These are phyloP conservation scores for Fundulus diaphanus DNA, from an alignment of 2,797 vertebrate species.

Conservation along the genomic window DNA sequence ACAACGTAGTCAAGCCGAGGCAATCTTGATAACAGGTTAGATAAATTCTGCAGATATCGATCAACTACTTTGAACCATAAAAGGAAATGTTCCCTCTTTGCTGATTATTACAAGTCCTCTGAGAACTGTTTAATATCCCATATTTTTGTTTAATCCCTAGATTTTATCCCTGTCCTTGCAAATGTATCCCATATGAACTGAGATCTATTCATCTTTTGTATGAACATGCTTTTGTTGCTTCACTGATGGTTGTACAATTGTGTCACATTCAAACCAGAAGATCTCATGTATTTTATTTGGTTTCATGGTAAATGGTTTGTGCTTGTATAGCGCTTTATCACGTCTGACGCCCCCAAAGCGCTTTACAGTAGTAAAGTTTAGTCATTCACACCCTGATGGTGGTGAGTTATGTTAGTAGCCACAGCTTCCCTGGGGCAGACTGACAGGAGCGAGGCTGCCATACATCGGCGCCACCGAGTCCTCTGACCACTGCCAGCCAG, in stretches of 20 bases:
- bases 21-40: constrained; percentile 5
- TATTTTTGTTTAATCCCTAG: constrained; percentile 5
- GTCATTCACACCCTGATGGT: too few relatives aligned
- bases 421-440: too few relatives aligned
- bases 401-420: too few relatives aligned
- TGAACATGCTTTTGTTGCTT: background rate
- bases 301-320: too few relatives aligned
- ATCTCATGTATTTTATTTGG: background rate
- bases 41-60: constrained; percentile 1
- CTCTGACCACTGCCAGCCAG: too few relatives aligned
- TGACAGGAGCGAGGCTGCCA: too few relatives aligned
- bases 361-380: too few relatives aligned
- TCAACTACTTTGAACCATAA: constrained; percentile 14
- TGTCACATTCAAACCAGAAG: background rate
- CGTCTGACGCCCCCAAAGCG: too few relatives aligned
- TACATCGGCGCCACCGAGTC: too few relatives aligned
- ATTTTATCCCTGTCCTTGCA: background rate
- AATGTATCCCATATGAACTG: background rate
- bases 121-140: background rate
- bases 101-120: background rate
- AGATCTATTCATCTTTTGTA: background rate
- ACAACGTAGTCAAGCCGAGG: background rate
- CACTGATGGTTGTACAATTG: background rate
- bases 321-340: too few relatives aligned
- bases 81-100: background rate